These are phyloP conservation scores for Trogon surrucura DNA, from an alignment of 2,113 vertebrate species.

Conservation along the genomic window DNA sequence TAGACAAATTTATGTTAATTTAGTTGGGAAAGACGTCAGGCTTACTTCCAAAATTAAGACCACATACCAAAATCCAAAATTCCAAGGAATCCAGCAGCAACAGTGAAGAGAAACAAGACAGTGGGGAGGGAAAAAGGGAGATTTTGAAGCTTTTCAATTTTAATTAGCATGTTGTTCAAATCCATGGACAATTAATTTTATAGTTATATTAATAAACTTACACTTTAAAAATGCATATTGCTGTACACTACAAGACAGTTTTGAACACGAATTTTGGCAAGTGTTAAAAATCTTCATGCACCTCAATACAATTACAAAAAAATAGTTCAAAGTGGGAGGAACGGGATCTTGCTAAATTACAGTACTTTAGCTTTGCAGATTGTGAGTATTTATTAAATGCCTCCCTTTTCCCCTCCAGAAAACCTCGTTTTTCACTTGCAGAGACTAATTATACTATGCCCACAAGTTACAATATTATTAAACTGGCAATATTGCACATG, in stretches of 20 bases:
- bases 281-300: background rate
- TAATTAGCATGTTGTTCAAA: background rate
- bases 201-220: background rate
- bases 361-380: background rate
- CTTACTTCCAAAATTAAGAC: background rate
- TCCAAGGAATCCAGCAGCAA: background rate
- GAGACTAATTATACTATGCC: constrained; percentile 29
- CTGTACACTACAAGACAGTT: background rate
- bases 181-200: background rate
- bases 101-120: background rate
- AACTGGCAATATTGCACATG: background rate
- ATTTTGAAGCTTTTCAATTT: background rate
- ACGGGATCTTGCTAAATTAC: background rate
- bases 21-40: background rate
- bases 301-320: background rate
- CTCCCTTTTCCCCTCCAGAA: background rate
- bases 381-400: background rate
- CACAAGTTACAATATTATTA: constrained; percentile 32
- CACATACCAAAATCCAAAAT: background rate
- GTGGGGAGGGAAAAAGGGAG: too few relatives aligned
- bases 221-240: background rate
- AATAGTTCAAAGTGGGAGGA: background rate
- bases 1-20: background rate
- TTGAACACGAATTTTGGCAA: background rate
- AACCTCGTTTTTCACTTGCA: background rate